Evolutionary conservation across 2,113 vertebrate genomes (phyloP), one percentile per base, ranked within the genome.

Genomic region (Sylvia atricapilla): DNA sequence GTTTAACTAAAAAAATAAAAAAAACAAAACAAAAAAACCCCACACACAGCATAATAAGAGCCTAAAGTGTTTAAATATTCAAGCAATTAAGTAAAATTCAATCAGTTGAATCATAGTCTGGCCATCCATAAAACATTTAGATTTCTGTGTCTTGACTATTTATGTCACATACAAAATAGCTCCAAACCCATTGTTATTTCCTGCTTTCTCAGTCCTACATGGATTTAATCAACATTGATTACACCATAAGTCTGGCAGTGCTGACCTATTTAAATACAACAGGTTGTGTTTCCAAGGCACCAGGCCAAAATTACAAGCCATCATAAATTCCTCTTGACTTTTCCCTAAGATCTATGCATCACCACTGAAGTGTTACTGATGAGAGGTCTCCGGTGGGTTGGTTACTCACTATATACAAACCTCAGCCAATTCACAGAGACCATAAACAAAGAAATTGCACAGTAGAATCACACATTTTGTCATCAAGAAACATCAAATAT

Each of bases 141-240:
- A 72, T 82, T 84, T 80, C 9, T 77, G 15, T 56, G 47, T 49
- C 59, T 60, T 93, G 44, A 84, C 94, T 78, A 49, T 17, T 81
- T 86, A 46, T 84, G 73, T 94, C 80, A 94, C 22, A 64, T 46
- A 75, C 5, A 15, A 78, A 92, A n/a, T 13, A 80, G 12, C 74
- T 96, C 10, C 50, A 94, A 93, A 90, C 5, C 30, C 33, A 27
- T 86, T 88, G 83, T 80, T 92, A 28, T 53, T 88, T 95, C 9
- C 0, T 58, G 60, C 87, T 85, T 94, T 58, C 90, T 93, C 22
- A 1, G 15, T 64, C 28, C 16, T 87, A 58, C 79, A 62, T n/a
- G 69, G 56, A 67, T 93, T 90, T 93, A 95, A 94, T 95, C 90
- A 91, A 84, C 63, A 93, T 58, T 90, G 92, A 93, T 95, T 94